phyloP scores from a whole-genome alignment of 1,140 invertebrate species.

The Pseudomyrmex flavicornis region DNA sequence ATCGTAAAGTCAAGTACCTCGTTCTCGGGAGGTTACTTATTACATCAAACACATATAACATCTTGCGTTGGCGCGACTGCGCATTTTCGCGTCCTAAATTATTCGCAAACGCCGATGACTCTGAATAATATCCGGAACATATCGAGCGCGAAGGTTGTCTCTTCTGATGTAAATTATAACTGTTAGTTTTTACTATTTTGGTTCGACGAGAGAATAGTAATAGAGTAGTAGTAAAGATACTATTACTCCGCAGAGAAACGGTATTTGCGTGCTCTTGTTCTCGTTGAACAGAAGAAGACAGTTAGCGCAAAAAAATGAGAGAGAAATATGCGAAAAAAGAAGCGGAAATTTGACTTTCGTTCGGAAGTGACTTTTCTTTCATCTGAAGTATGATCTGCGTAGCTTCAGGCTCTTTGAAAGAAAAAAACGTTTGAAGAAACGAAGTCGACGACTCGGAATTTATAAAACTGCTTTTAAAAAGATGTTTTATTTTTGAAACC shows the following conservation, averaged over 20 bases:
- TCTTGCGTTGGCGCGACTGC: slow-evolving; percentile 11
- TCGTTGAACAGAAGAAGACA: too few relatives aligned
- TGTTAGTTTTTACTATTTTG: slow-evolving; percentile 67
- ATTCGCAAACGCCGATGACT: slow-evolving; percentile 36
- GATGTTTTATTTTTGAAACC: background rate
- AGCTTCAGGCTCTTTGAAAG: background rate
- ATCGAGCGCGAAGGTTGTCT: slow-evolving; percentile 65
- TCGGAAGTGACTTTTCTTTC: background rate
- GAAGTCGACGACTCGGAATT: background rate
- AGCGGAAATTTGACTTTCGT: background rate
- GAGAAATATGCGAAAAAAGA: background rate
- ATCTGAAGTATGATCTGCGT: background rate
- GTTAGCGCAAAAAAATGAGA: background rate
- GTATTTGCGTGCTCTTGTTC: slow-evolving; percentile 14
- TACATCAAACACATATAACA: slow-evolving; percentile 52
- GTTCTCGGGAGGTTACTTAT: slow-evolving; percentile 36
- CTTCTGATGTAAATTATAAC: slow-evolving; percentile 69
- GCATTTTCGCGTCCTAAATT: slow-evolving; percentile 41
- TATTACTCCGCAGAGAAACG: slow-evolving; percentile 30
- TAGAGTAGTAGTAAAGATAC: slow-evolving; percentile 1
- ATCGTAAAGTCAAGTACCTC: slow-evolving; percentile 36
- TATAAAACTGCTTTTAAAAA: background rate
- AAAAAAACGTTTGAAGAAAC: background rate
- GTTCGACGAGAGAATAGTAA: slow-evolving; percentile 6
- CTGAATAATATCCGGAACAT: slow-evolving; percentile 25